These are phyloP conservation scores for Dicrostonyx torquatus DNA, from an alignment of 2,797 vertebrate genomes.

Conservation along the genomic window DNA sequence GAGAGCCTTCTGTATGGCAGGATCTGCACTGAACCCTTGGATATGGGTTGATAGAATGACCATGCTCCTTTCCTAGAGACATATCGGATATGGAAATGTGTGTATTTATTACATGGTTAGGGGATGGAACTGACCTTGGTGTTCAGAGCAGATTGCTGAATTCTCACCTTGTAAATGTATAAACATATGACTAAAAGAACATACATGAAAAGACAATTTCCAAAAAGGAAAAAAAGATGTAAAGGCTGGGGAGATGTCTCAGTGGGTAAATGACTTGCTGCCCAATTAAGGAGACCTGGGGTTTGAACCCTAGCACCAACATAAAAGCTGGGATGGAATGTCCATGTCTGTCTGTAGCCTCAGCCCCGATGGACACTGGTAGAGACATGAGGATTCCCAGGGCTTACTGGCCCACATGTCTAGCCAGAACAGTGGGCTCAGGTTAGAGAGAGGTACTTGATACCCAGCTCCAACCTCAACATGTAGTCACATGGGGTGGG, in stretches of 20 bases:
- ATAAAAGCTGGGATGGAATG: neutral
- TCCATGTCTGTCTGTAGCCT: neutral
- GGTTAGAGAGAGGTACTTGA: too few relatives aligned
- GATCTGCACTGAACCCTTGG: slow-evolving; percentile 1
- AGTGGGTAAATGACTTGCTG: neutral
- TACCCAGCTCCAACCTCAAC: neutral
- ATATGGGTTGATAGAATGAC: slow-evolving; percentile 35
- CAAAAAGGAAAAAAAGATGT: neutral
- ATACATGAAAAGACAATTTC: slow-evolving; percentile 50
- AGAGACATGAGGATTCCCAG: neutral
- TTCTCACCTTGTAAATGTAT: slow-evolving; percentile 76
- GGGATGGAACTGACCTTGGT: slow-evolving; percentile 67
- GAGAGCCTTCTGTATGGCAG: slow-evolving; percentile 14
- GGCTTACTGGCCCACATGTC: neutral
- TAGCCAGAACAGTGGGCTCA: neutral
- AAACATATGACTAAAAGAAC: slow-evolving; percentile 71
- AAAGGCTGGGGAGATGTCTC: neutral
- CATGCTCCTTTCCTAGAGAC: neutral
- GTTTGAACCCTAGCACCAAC: neutral
- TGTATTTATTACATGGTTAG: slow-evolving; percentile 39
- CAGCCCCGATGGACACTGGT: too few relatives aligned
- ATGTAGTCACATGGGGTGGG: neutral
- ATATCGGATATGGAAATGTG: slow-evolving; percentile 46
- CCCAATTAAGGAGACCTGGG: neutral
- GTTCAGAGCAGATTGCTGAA: slow-evolving; percentile 80